These are phyloP conservation scores for Lepeophtheirus nordmannii DNA, from an alignment of 2,888 invertebrate species.

Conservation along the genomic window DNA sequence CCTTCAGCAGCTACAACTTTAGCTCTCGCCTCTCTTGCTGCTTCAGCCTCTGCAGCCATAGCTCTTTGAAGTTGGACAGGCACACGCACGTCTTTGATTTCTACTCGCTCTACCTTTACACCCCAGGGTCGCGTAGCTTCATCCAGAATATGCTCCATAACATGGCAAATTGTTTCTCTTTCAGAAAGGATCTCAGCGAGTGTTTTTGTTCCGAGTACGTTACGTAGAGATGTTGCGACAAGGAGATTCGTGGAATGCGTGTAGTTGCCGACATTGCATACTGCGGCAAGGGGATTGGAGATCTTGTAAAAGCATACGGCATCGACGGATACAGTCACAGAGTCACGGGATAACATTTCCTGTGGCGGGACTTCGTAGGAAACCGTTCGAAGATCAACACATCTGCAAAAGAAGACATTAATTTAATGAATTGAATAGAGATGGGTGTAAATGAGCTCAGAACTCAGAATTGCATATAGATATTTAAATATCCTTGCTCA, in stretches of 20 bases:
- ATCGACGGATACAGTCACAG: constrained; percentile 32
- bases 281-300: constrained; percentile 39
- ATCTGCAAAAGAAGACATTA: constrained; percentile 33
- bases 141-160: constrained; percentile 70
- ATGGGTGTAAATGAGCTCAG: too few relatives aligned
- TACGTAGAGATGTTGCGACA: constrained; percentile 68
- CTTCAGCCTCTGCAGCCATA: constrained; percentile 25
- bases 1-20: constrained; percentile 25
- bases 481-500: too few relatives aligned
- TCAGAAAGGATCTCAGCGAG: constrained; percentile 81
- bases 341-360: constrained; percentile 37
- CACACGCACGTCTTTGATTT: constrained; percentile 52
- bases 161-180: constrained; percentile 72
- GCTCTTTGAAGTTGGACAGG: constrained; percentile 24
- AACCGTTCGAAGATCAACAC: constrained; percentile 44
- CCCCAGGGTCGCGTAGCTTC: constrained; percentile 84
- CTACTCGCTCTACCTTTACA: constrained; percentile 80
- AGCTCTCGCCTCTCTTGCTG: constrained; percentile 23
- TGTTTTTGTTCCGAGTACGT: constrained; percentile 79
- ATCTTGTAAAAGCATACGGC: constrained; percentile 34
- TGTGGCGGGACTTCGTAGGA: constrained; percentile 49
- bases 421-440: too few relatives aligned
- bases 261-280: constrained; percentile 38
- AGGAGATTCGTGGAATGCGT: constrained; percentile 58
- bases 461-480: too few relatives aligned